Percentiles rank a stretch among this genome's conserved stretches.
These are phyloP conservation scores for Drosophila stalkeri DNA, from an alignment of 2,888 invertebrate genomes.

Conservation along the genomic window DNA sequence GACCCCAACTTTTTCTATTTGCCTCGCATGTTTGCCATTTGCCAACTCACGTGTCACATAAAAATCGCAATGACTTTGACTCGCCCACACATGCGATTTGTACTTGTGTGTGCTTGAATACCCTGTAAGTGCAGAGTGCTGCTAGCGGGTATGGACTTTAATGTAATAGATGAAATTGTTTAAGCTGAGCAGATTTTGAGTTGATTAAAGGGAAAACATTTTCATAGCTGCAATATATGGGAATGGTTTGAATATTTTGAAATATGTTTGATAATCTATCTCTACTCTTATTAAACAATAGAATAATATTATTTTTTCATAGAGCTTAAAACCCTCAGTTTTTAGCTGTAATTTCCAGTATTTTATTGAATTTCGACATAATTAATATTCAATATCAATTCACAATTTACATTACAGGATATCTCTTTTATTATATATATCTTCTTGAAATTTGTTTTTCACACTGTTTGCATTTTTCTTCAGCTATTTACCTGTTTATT, in stretches of 20 bases:
- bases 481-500: slow-evolving; percentile 49
- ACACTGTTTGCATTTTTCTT: background rate
- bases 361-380: background rate
- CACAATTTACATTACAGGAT: background rate
- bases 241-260: no score
- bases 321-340: no score
- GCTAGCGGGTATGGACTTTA: background rate
- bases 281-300: no score
- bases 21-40: slow-evolving; percentile 46
- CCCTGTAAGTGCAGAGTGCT: background rate
- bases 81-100: slow-evolving; percentile 4
- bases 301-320: no score
- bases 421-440: background rate
- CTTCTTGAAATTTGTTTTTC: no score
- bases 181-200: no score
- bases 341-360: no score
- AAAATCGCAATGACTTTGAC: slow-evolving; percentile 51
- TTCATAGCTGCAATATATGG: no score
- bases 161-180: no score
- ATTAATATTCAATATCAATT: no score
- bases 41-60: slow-evolving; percentile 59
- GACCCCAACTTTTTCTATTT: slow-evolving; percentile 42
- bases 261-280: no score
- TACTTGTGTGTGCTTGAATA: slow-evolving; percentile 17
- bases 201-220: no score